Percentiles rank a stretch among this genome's conserved stretches.
Conservation (phyloP, 2,888 invertebrate species). For the Sarcophaga carnaria region DNA sequence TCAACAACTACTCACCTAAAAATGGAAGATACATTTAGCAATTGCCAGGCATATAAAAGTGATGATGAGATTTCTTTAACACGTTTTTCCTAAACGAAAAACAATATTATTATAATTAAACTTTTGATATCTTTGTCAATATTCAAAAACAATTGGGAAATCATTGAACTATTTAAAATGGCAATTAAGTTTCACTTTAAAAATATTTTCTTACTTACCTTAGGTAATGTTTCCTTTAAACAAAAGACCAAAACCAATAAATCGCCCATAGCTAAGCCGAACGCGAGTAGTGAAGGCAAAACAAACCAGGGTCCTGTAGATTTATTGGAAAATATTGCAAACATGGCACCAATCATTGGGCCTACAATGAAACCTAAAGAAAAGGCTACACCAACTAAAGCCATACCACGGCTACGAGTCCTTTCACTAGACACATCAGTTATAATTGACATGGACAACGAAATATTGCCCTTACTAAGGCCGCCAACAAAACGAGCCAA, state of each 20-base stretch:
- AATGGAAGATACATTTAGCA: constrained; percentile 86
- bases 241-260: constrained; percentile 87
- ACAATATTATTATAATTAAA: not conserved
- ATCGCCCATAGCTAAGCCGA: constrained; percentile 89
- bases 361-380: constrained; percentile 98
- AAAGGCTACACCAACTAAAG: constrained; percentile 98
- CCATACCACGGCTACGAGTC: constrained; percentile 97
- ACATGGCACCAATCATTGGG: constrained; percentile 95
- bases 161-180: constrained; percentile 4
- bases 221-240: constrained; percentile 92
- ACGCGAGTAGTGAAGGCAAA: constrained; percentile 90
- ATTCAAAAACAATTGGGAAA: not conserved
- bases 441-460: constrained; percentile 96
- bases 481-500: constrained; percentile 96
- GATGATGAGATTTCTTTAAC: constrained; percentile 87
- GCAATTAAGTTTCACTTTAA: constrained; percentile 13
- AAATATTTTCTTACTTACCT: constrained; percentile 81
- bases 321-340: constrained; percentile 87
- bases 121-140: not conserved
- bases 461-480: constrained; percentile 97
- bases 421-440: constrained; percentile 93
- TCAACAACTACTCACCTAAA: constrained; percentile 74
- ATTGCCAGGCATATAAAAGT: constrained; percentile 85
- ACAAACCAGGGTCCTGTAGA: constrained; percentile 88
- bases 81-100: constrained; percentile 84